phyloP scores from a whole-genome alignment of 2,888 invertebrate genomes.

The Punctoribates punctum region DNA sequence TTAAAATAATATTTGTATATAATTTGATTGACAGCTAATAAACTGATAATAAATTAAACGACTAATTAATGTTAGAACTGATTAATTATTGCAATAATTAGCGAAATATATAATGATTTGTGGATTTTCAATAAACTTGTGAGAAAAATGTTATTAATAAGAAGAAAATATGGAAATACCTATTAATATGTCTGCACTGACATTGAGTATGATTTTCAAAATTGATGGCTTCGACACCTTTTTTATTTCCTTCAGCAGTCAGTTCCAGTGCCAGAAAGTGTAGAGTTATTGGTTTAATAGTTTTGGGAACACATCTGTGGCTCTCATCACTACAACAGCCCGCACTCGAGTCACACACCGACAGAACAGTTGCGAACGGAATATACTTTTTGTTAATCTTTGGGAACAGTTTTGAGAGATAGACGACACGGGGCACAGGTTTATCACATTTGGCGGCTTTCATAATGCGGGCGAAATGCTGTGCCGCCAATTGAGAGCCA shows the following conservation, averaged over 20 bases:
- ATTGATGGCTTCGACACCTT: constrained; percentile 19
- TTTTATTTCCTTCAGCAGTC: constrained; percentile 1
- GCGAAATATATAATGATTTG: neutral
- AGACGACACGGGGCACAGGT: constrained; percentile 15
- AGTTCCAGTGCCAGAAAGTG: constrained; percentile 16
- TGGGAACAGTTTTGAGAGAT: constrained; percentile 4
- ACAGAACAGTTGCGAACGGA: neutral
- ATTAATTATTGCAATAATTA: neutral
- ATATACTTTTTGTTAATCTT: constrained; percentile 20
- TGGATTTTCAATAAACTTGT: neutral
- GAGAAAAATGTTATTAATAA: neutral
- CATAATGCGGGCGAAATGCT: constrained; percentile 13
- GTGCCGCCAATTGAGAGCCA: neutral
- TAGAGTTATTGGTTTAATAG: neutral
- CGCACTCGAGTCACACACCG: neutral
- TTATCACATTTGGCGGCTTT: constrained; percentile 23
- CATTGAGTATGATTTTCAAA: constrained; percentile 32
- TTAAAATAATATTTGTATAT: neutral
- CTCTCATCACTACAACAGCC: constrained; percentile 31
- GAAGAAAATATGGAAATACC: neutral
- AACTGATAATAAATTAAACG: neutral
- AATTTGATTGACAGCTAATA: neutral
- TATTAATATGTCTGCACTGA: constrained; percentile 20
- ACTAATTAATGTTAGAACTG: no score
- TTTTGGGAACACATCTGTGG: constrained; percentile 7